A percentile compares a stretch with the other conserved stretches of the same genome.
Conservation (phyloP, 2,113 vertebrate genomes). For the rabbit (Oryctolagus cuniculus) region DNA sequence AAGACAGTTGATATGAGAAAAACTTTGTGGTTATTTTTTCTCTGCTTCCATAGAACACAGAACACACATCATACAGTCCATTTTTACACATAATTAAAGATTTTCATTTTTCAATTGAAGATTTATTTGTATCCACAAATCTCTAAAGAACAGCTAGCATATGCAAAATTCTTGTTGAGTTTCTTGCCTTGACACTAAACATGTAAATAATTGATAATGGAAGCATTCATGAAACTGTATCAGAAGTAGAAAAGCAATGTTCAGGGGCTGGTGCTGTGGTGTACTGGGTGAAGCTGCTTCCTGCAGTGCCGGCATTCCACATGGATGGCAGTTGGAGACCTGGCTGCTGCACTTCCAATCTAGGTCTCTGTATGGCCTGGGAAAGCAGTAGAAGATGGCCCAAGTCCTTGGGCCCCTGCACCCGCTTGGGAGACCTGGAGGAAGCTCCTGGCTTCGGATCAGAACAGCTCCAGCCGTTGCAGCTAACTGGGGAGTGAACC, state of each 20-base stretch:
- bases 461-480: too few species aligned
- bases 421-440: too few species aligned
- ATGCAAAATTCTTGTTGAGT: not conserved
- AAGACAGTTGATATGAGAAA: not conserved
- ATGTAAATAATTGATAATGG: constrained; percentile 13
- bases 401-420: too few species aligned
- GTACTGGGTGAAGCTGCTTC: too few species aligned
- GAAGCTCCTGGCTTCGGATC: too few species aligned
- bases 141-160: not conserved
- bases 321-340: too few species aligned
- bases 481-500: too few species aligned
- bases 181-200: not conserved
- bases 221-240: not conserved
- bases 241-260: not conserved
- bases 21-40: not conserved
- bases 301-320: too few species aligned
- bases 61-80: not conserved
- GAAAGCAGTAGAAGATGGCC: too few species aligned
- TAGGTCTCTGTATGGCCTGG: too few species aligned
- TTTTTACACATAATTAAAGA: constrained; percentile 18
- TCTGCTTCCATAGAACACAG: not conserved
- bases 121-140: constrained; percentile 26
- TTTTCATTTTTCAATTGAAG: constrained; percentile 47
- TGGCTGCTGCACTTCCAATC: too few species aligned
- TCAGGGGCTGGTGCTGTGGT: too few species aligned